Base-by-base conservation (phyloP, 2,113 vertebrate species). In the Dascyllus trimaculatus region DNA sequence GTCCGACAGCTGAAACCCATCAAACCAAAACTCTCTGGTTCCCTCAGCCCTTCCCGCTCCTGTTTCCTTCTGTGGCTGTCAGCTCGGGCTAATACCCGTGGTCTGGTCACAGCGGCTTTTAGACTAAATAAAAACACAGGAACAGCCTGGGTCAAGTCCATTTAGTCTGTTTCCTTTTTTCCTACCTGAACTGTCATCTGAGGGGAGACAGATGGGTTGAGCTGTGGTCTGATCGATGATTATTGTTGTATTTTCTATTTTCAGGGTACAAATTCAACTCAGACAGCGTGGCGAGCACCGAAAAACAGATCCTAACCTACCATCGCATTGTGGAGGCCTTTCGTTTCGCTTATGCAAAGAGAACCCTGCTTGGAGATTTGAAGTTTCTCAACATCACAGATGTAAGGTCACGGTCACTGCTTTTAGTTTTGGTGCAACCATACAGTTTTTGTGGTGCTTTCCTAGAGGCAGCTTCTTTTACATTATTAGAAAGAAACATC, bases 301-400 rank as follows among this genome's bases (percentile, higher is more conserved):
- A 96, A 73, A 84, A 93, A 60, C 96, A 94, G 90, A 93, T 93
- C 32, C 90, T 98, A 22, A 99, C 97, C 0, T 98, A 97, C 91
- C 98, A 99, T 78, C 96, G 97, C 64, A 96, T 98, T 0, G 78
- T 96, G 58, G 98, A 99, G 86, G 96, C 97, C 3, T 99, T 97
- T 87, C 96, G 96, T 15, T 99, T 99, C 5, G 96, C 96, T 24
- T 99, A 96, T 0, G 97, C 97, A 70, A 98, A 98, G 91, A 96
- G 98, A 89, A 97, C 95, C 29, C 63, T 95, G 48, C 92, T 99
- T 18, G 98, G 96, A 78, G 98, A 99, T 89, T 95, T 89, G 0
- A 81, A 60, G 0, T 99, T 96, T 86, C 93, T 96, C 48, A 83
- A 96, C 88, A 87, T 98, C 43, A 91, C 94, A 24, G 88, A 94